phyloP scores from a whole-genome alignment of 1,140 invertebrate genomes.

The Gerris buenoi region DNA sequence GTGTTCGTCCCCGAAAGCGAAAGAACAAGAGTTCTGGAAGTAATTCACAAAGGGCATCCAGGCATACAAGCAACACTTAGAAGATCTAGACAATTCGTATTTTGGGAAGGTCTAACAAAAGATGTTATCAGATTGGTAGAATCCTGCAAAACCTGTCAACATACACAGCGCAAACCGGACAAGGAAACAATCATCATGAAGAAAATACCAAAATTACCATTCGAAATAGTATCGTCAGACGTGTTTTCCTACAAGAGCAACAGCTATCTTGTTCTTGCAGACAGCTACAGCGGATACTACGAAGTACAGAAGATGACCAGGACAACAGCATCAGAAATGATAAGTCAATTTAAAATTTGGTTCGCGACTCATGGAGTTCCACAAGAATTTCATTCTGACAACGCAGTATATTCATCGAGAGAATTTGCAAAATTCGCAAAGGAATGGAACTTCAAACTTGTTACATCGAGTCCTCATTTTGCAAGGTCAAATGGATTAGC shows the following conservation, averaged over 20 bases:
- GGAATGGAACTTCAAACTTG: neutral
- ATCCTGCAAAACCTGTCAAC: no score
- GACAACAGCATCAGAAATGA: neutral
- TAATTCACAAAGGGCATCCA: no score
- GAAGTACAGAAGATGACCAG: neutral
- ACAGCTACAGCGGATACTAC: neutral
- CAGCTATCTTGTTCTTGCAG: neutral
- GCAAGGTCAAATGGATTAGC: neutral
- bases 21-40: no score
- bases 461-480: neutral
- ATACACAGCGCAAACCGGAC: no score
- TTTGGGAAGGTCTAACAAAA: no score
- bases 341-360: neutral
- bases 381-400: neutral
- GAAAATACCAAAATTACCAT: neutral
- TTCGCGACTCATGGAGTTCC: neutral
- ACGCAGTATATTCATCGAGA: neutral
- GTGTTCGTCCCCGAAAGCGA: no score
- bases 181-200: neutral
- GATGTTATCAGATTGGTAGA: no score
- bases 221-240: neutral
- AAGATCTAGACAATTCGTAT: no score
- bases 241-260: neutral
- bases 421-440: neutral
- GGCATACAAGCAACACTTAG: no score